Percentiles rank a stretch among this genome's conserved stretches.
phyloP scores from a whole-genome alignment of 1,140 invertebrate genomes.

The Eriocheir sinensis region DNA sequence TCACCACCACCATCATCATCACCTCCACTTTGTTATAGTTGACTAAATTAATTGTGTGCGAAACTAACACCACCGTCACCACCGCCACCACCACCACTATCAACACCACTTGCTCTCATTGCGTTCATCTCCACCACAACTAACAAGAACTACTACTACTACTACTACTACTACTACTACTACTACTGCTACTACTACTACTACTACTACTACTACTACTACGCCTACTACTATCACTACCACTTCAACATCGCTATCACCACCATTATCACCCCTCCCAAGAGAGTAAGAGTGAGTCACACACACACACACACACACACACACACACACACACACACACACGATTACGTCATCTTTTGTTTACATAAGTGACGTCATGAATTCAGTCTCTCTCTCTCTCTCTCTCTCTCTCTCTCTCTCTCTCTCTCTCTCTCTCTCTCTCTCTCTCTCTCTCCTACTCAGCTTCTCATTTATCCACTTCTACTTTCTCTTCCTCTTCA shows the following conservation, averaged over 20 bases:
- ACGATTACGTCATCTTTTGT: not conserved
- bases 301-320: no score
- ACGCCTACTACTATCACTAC: not conserved
- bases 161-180: slow-evolving; percentile 35
- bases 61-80: not conserved
- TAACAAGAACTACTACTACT: not conserved
- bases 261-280: not conserved
- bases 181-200: not conserved
- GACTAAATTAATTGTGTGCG: not conserved
- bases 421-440: not conserved
- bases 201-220: not conserved
- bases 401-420: not conserved
- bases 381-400: not conserved
- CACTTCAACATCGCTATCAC: not conserved
- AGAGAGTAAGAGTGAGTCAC: not conserved
- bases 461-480: no score
- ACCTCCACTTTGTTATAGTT: no score
- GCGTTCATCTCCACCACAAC: not conserved
- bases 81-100: not conserved
- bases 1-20: no score
- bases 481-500: not conserved
- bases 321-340: no score
- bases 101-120: not conserved
- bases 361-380: not conserved
- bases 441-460: no score